Conservation (phyloP, 92 coral and sea anemone species). For the Zoanthus solanderi region DNA sequence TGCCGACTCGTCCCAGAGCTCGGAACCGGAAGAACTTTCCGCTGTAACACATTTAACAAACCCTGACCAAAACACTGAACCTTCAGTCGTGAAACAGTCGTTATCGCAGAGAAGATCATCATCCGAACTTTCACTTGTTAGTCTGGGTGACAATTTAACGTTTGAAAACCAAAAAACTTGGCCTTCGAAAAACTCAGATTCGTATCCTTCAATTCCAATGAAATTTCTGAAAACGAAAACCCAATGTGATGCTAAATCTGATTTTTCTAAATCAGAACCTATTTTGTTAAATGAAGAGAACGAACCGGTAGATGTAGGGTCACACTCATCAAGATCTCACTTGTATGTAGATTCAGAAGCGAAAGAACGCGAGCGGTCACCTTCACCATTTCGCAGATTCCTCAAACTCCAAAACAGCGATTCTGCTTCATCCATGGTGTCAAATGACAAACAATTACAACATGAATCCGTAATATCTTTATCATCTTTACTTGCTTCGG, state of each 20-base stretch:
- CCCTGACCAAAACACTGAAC: conserved; percentile 18
- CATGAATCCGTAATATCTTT: conserved; percentile 73
- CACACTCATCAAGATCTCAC: conserved; percentile 78
- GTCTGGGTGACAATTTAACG: conserved; percentile 42
- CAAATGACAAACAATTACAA: conserved; percentile 9
- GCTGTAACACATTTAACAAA: conserved; percentile 14
- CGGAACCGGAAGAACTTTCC: conserved; percentile 46
- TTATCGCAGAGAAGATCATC: conserved; percentile 43
- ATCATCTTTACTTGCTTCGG: conserved; percentile 84
- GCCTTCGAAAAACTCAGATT: conserved; percentile 64
- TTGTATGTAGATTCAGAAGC: conserved; percentile 57
- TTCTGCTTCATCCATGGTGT: conserved; percentile 20
- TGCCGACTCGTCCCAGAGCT: conserved; percentile 57
- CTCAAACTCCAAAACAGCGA: conserved; percentile 45
- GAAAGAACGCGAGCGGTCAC: conserved; percentile 72
- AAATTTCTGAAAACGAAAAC: conserved; percentile 37
- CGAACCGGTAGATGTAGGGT: conserved; percentile 79
- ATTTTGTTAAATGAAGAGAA: conserved; percentile 50
- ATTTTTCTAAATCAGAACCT: conserved; percentile 59
- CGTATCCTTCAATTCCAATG: conserved; percentile 34
- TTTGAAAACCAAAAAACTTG: conserved; percentile 77
- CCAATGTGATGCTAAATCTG: conserved; percentile 35
- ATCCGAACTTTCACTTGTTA: conserved; percentile 12
- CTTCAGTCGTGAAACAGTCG: conserved; percentile 1
- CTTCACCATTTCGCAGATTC: conserved; percentile 88